Conservation (phyloP, 2,113 vertebrate genomes). For the Melanerpes formicivorus region DNA sequence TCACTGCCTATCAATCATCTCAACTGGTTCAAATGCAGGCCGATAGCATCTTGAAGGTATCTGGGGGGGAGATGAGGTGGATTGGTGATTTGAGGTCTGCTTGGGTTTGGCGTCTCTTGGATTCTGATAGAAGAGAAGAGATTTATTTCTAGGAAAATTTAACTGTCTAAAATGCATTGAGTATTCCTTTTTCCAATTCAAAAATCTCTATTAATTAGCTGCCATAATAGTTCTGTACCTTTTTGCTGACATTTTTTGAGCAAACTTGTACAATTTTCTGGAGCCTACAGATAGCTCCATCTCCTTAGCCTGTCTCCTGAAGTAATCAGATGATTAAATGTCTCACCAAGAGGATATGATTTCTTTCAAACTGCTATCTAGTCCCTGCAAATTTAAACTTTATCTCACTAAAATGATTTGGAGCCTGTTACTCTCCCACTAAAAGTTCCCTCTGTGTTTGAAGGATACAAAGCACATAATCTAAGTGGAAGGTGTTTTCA, state of each 20-base stretch:
- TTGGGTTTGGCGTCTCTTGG: neutral
- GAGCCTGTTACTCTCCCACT: constrained; percentile 1
- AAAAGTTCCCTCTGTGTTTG: neutral
- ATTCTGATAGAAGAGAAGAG: neutral
- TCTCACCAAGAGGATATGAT: neutral
- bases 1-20: neutral
- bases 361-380: constrained; percentile 13
- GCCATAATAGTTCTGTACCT: neutral
- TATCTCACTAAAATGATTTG: constrained; percentile 16
- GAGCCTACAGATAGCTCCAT: neutral
- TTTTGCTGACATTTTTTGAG: neutral
- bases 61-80: neutral
- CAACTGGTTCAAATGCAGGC: neutral
- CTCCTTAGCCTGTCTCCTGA: neutral
- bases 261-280: neutral
- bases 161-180: neutral
- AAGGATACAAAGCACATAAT: neutral
- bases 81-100: neutral
- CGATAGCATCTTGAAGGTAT: neutral
- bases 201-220: neutral
- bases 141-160: neutral
- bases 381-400: neutral
- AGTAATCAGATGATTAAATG: constrained; percentile 5
- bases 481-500: neutral
- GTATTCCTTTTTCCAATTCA: neutral